Conservation (phyloP, 1,140 invertebrate species). For the Armadillidium nasatum region DNA sequence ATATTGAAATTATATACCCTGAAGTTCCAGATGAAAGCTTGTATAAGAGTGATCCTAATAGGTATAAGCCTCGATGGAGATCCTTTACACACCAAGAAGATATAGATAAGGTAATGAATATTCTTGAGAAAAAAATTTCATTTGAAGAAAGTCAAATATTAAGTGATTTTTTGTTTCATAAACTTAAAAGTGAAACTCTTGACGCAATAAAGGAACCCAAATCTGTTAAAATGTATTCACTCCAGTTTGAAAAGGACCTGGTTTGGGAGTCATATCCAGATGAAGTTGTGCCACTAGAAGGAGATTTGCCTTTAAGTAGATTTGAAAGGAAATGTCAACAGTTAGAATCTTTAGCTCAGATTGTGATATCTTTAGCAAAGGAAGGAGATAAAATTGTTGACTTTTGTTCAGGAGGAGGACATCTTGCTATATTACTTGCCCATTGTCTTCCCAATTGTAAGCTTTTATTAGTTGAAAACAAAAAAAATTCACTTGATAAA, state of each 20-base stretch:
- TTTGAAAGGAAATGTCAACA: conserved; percentile 78
- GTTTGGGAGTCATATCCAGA: conserved; percentile 62
- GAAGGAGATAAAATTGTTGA: conserved; percentile 69
- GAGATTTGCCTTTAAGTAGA: conserved; percentile 69
- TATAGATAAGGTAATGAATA: conserved; percentile 28
- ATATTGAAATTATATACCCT: conserved; percentile 45
- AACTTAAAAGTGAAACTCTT: too few relatives aligned
- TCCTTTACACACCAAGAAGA: conserved; percentile 62
- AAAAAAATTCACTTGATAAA: conserved; percentile 74
- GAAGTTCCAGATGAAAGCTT: conserved; percentile 60
- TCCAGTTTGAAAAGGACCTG: background rate
- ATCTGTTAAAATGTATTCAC: too few relatives aligned
- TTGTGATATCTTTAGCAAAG: conserved; percentile 54
- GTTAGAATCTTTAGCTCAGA: conserved; percentile 77
- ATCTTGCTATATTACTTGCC: conserved; percentile 82
- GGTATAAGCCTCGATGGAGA: conserved; percentile 66
- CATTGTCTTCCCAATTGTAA: conserved; percentile 62
- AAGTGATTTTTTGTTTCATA: too few relatives aligned
- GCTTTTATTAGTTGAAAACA: conserved; percentile 80
- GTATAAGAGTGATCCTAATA: conserved; percentile 71
- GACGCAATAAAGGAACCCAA: too few relatives aligned
- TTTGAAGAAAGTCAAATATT: too few relatives aligned
- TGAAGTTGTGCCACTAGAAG: conserved; percentile 69
- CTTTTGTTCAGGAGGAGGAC: conserved; percentile 90
- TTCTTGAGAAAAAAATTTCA: conserved; percentile 7